Base-by-base conservation (phyloP, 2,888 invertebrate species). In the Augiades crinisus region DNA sequence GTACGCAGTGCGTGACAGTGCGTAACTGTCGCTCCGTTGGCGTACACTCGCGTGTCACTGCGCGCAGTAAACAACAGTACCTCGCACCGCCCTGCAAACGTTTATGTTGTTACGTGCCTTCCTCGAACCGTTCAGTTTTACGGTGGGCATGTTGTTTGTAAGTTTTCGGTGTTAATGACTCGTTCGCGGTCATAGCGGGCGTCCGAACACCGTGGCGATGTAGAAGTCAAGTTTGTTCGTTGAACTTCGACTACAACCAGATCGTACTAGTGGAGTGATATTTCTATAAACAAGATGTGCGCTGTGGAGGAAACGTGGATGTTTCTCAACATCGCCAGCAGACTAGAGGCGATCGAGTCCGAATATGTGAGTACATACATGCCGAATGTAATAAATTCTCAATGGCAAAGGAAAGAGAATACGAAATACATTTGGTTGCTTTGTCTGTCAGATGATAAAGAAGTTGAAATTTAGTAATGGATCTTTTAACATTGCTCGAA, bases 1-100 rank as follows among this genome's bases (percentile, higher is more conserved):
- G 69, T 69, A 86, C 84, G 84, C 85, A 83, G 55, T 82, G 85
- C 81, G 84, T 83, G 75, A 67, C 81, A 79, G 78, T 85, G 87
- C 86, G 87, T 85, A 74, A 57, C 70, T 68, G 79, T 63, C 78
- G 72, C 72, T 75, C 72, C 63, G 59, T 56, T 62, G 59, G 64
- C 62, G 55, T 62, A 63, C 60, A 40, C 49, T 49, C 62, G 45
- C 19, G 40, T 36, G 38, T 31, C 46, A 41, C 37, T 24, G 40
- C 34, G 30, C 44, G 36, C 19, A 38, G 47, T 31, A 47, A 47
- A 47, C 49, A 31, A 49, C 41, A 34, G 49, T 49, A 34, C 31
- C 21, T 16, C 13, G 38, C 8, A 24, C 33, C 16, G 34, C 41
- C 49, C 49, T 47, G 27, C 30, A 37, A 12, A 16, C 37, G 30